A percentile compares a stretch with the other conserved stretches of the same genome.
Conservation (phyloP, 2,888 invertebrate species). For the Meganola albula region DNA sequence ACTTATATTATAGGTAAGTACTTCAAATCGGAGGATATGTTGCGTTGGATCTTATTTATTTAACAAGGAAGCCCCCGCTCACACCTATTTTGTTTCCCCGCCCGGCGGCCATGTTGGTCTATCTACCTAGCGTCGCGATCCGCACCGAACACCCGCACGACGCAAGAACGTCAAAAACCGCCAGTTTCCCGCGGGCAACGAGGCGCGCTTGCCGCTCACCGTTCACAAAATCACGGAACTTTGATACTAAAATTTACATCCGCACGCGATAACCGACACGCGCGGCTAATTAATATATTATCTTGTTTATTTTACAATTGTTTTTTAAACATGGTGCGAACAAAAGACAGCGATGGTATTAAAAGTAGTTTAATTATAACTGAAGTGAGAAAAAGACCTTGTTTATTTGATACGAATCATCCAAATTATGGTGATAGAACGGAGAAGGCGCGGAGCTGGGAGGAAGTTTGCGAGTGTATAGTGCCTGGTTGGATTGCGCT, state of each 20-base stretch:
- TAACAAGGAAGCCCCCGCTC: constrained; percentile 60
- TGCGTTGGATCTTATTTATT: constrained; percentile 60
- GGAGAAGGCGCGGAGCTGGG: constrained; percentile 68
- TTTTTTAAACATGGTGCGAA: constrained; percentile 51
- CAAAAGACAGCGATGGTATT: constrained; percentile 61
- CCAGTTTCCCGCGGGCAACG: constrained; percentile 69
- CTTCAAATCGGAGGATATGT: constrained; percentile 21
- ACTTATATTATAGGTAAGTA: too few species aligned
- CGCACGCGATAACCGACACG: constrained; percentile 32
- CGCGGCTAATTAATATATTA: constrained; percentile 15
- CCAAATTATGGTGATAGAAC: constrained; percentile 62
- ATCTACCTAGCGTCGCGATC: constrained; percentile 46
- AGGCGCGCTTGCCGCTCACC: constrained; percentile 49
- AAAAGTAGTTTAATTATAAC: constrained; percentile 60
- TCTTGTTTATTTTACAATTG: constrained; percentile 4
- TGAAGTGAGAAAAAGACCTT: constrained; percentile 64
- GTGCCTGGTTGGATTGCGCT: constrained; percentile 65
- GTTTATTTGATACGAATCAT: constrained; percentile 64
- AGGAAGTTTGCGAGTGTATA: constrained; percentile 65
- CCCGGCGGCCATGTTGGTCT: constrained; percentile 57
- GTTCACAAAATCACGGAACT: too few species aligned
- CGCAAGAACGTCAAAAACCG: too few species aligned
- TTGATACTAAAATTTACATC: too few species aligned
- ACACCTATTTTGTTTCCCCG: constrained; percentile 60
- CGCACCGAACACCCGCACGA: constrained; percentile 20